Percentiles rank a stretch among this genome's conserved stretches.
Conservation (phyloP, 2,113 vertebrate genomes). For the Sebastes fasciatus region DNA sequence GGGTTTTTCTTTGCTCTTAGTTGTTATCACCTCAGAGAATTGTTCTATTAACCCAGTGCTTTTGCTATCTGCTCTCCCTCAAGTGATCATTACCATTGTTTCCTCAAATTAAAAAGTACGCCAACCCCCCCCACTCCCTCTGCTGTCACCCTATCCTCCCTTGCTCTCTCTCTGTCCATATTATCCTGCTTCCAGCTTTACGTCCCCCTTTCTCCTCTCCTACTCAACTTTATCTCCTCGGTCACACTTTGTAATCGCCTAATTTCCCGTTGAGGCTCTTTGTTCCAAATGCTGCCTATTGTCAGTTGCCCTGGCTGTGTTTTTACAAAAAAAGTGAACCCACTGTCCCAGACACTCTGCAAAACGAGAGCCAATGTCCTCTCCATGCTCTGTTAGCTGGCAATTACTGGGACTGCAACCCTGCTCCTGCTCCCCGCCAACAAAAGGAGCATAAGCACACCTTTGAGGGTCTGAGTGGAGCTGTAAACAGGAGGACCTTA, state of each 20-base stretch:
- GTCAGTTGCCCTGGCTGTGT: neutral
- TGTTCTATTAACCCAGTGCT: conserved; percentile 23
- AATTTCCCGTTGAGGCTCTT: conserved; percentile 8
- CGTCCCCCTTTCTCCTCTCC: neutral
- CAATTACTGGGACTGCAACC: conserved; percentile 66
- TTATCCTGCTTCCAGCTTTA: neutral
- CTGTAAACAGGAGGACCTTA: conserved; percentile 17
- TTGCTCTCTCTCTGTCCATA: neutral
- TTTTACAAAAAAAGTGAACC: conserved; percentile 43
- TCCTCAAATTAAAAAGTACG: conserved; percentile 53
- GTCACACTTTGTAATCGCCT: conserved; percentile 19
- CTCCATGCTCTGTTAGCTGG: conserved; percentile 60
- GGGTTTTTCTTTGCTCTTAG: conserved; percentile 38
- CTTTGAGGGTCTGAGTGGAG: conserved; percentile 17
- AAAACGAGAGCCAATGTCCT: conserved; percentile 53
- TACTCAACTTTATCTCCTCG: conserved; percentile 6
- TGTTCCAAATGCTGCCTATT: conserved; percentile 28
- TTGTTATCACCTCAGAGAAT: conserved; percentile 53
- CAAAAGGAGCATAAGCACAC: conserved; percentile 51
- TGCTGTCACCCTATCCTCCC: neutral
- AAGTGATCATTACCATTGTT: conserved; percentile 47
- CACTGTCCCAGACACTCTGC: conserved; percentile 32
- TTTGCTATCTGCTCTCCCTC: conserved; percentile 30
- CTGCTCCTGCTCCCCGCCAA: conserved; percentile 39
- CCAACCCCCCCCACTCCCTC: no score